Conservation (phyloP, 1,140 invertebrate species). For the Parapsyche elsis region DNA sequence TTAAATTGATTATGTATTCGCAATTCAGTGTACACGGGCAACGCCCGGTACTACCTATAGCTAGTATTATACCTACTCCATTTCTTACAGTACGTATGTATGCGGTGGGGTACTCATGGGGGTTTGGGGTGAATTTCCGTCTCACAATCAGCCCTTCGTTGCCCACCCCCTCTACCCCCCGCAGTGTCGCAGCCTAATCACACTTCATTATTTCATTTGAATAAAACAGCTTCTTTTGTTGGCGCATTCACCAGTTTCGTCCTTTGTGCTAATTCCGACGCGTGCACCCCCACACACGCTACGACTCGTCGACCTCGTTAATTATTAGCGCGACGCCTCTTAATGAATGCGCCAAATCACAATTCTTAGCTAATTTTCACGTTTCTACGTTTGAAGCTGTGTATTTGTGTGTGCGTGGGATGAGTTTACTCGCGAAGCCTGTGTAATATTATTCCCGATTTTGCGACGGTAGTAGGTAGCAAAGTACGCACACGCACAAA, state of each 20-base stretch:
- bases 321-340: neutral
- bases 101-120: neutral
- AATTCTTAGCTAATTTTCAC: neutral
- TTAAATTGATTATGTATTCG: no score
- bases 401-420: neutral
- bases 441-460: no score
- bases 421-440: no score
- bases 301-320: slow-evolving; percentile 7
- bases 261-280: slow-evolving; percentile 47
- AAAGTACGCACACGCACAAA: no score
- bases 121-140: neutral
- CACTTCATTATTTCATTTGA: slow-evolving; percentile 55
- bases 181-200: slow-evolving; percentile 47
- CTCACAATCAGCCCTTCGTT: slow-evolving; percentile 5
- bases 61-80: no score
- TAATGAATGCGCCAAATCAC: slow-evolving; percentile 5
- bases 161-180: neutral
- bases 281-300: neutral
- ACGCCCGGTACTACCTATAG: no score
- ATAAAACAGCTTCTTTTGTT: slow-evolving; percentile 53
- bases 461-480: no score
- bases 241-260: slow-evolving; percentile 26
- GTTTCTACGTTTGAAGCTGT: neutral
- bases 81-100: no score
- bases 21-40: no score